Evolutionary conservation across 2,113 vertebrate species (phyloP).

Genomic region (Bungarus multicinctus): DNA sequence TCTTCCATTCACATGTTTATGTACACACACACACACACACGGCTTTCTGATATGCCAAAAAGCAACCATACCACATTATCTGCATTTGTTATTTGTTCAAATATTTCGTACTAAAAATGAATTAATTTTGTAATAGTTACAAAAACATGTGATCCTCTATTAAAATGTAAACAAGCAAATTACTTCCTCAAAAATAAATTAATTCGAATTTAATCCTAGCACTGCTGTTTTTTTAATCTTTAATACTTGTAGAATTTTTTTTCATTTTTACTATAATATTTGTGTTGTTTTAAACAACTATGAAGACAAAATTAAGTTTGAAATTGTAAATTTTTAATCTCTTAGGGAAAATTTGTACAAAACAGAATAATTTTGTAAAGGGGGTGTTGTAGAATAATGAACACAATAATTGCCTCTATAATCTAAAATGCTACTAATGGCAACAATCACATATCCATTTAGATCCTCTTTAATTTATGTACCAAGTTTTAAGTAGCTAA

Average conservation of each 20-base stretch:
- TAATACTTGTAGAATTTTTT: slow-evolving; percentile 58
- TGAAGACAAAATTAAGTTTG: slow-evolving; percentile 70
- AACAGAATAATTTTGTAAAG: slow-evolving; percentile 64
- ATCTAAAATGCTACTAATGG: slow-evolving; percentile 79
- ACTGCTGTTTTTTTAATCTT: slow-evolving; percentile 54
- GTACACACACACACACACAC: background rate
- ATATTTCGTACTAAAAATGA: slow-evolving; percentile 12
- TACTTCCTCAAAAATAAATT: slow-evolving; percentile 42
- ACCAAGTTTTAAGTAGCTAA: slow-evolving; percentile 76
- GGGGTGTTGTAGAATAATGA: slow-evolving; percentile 70
- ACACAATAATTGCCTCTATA: slow-evolving; percentile 76
- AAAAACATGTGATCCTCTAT: slow-evolving; percentile 10
- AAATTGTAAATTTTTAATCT: slow-evolving; percentile 74
- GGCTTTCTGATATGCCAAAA: background rate
- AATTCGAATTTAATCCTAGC: background rate
- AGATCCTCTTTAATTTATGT: slow-evolving; percentile 78
- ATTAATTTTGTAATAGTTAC: background rate
- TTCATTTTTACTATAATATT: slow-evolving; percentile 70
- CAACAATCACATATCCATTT: slow-evolving; percentile 75
- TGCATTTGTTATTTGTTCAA: background rate
- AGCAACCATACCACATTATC: background rate
- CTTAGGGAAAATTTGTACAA: slow-evolving; percentile 69
- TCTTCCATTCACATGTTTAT: rapidly evolving
- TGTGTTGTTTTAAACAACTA: slow-evolving; percentile 64
- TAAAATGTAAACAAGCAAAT: slow-evolving; percentile 52